phyloP scores from a whole-genome alignment of 2,888 invertebrate species.

The Andrena bicolor region DNA sequence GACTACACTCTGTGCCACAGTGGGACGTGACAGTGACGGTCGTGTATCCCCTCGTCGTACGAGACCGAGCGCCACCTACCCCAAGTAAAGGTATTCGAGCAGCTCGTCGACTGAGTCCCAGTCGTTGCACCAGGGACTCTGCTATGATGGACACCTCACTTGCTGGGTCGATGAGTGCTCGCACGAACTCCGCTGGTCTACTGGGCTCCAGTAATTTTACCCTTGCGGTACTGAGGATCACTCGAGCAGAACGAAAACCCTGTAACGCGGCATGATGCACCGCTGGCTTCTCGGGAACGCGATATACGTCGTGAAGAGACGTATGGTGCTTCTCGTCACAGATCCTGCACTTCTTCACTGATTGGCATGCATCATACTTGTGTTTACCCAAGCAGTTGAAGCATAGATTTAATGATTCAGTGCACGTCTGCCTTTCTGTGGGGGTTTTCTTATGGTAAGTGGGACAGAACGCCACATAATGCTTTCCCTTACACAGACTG shows the following conservation, averaged over 20 bases:
- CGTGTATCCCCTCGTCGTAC: neutral
- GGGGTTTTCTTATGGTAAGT: neutral
- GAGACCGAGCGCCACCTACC: neutral
- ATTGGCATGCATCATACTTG: neutral
- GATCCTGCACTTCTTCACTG: neutral
- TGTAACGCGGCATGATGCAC: neutral
- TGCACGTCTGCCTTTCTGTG: neutral
- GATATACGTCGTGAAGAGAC: neutral
- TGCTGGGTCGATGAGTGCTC: neutral
- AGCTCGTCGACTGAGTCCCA: neutral
- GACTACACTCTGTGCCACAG: too few species aligned
- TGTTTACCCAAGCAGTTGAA: neutral
- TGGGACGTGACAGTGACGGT: neutral
- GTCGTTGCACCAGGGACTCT: neutral
- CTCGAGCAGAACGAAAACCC: too few species aligned
- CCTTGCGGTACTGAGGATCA: neutral
- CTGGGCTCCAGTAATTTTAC: neutral
- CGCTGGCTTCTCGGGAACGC: neutral
- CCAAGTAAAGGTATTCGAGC: neutral
- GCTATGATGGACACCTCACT: neutral
- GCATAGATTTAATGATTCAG: neutral
- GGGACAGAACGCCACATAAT: neutral
- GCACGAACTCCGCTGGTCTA: neutral
- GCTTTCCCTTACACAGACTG: neutral
- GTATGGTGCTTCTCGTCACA: neutral